phyloP scores from a whole-genome alignment of 2,888 invertebrate species.

The Anagyrus pseudococci region DNA sequence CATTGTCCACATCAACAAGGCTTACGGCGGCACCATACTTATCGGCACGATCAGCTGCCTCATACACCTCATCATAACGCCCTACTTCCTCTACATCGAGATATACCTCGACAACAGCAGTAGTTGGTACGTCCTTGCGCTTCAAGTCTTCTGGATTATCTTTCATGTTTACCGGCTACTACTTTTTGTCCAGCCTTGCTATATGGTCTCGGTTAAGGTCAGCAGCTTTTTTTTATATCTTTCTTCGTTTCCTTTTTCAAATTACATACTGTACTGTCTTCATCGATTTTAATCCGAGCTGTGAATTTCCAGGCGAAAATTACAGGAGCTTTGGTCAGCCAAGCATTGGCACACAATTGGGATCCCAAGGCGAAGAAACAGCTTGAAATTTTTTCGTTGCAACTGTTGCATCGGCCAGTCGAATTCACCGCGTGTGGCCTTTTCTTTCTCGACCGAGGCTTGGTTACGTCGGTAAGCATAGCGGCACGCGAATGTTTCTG shows the following conservation, averaged over 20 bases:
- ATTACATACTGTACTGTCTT: not conserved
- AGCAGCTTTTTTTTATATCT: conserved; percentile 7
- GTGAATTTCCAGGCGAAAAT: conserved; percentile 56
- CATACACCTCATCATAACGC: conserved; percentile 69
- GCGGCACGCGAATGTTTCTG: not conserved
- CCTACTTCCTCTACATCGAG: conserved; percentile 68
- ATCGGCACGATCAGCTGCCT: conserved; percentile 67
- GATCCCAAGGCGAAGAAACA: conserved; percentile 61
- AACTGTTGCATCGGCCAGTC: conserved; percentile 66
- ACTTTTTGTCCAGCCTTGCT: conserved; percentile 68
- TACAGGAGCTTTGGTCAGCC: conserved; percentile 63
- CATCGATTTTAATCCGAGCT: not conserved
- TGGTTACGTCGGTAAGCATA: conserved; percentile 66
- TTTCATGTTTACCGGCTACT: conserved; percentile 66
- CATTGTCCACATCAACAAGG: conserved; percentile 64
- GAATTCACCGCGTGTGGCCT: conserved; percentile 68
- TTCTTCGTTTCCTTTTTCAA: too few species aligned
- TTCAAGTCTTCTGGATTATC: conserved; percentile 68
- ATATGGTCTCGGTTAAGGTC: conserved; percentile 66
- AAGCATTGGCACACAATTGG: conserved; percentile 56
- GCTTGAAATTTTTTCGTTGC: conserved; percentile 68
- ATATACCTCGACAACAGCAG: conserved; percentile 62
- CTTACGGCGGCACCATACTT: conserved; percentile 66
- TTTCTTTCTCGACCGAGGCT: conserved; percentile 66
- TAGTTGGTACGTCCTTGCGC: conserved; percentile 64